A percentile compares a stretch with the other conserved stretches of the same genome.
Conservation (phyloP, 92 coral and sea anemone species). For the Actinostola sp. region DNA sequence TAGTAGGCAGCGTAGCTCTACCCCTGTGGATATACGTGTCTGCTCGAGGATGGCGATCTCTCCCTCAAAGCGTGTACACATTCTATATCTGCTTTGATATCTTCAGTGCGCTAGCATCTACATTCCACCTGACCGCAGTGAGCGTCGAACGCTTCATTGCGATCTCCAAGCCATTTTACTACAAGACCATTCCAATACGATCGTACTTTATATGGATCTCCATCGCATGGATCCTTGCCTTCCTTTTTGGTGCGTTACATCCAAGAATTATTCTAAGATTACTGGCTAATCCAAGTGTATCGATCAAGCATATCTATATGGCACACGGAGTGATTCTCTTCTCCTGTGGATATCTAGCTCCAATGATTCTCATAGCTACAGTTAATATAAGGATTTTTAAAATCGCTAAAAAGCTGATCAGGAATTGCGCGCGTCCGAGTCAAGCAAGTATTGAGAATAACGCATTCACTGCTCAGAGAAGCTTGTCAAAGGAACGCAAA, state of each 20-base stretch:
- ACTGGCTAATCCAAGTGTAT: neutral
- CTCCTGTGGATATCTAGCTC: slow-evolving; percentile 59
- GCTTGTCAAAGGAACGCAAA: slow-evolving; percentile 72
- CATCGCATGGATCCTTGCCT: slow-evolving; percentile 70
- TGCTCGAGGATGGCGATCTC: slow-evolving; percentile 35
- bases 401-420: slow-evolving; percentile 57
- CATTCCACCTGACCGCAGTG: slow-evolving; percentile 82
- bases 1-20: slow-evolving; percentile 74
- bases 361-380: slow-evolving; percentile 56
- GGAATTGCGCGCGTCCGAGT: slow-evolving; percentile 30
- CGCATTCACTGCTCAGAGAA: slow-evolving; percentile 26
- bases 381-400: slow-evolving; percentile 68
- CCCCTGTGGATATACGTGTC: slow-evolving; percentile 79
- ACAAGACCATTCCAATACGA: slow-evolving; percentile 66
- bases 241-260: slow-evolving; percentile 53
- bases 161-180: slow-evolving; percentile 80
- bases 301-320: neutral
- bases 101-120: slow-evolving; percentile 91
- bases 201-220: slow-evolving; percentile 61
- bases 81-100: slow-evolving; percentile 79
- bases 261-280: slow-evolving; percentile 23
- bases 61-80: slow-evolving; percentile 19
- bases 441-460: slow-evolving; percentile 11
- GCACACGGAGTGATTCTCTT: slow-evolving; percentile 37
- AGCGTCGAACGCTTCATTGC: slow-evolving; percentile 90